Evolutionary conservation across 2,888 invertebrate genomes (phyloP).

Genomic region (Drepanosiphum platanoidis): DNA sequence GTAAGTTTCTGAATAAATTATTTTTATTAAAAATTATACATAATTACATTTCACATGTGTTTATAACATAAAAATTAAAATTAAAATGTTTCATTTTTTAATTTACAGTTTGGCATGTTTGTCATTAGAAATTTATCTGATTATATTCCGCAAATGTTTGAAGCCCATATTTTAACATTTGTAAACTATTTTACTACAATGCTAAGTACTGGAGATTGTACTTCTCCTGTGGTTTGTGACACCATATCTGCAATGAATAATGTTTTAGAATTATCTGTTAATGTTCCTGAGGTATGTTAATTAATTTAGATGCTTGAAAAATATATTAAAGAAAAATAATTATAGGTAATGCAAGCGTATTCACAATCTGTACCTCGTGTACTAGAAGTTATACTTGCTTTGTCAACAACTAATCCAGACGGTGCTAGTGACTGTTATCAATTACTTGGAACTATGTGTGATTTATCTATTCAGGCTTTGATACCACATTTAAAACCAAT

Average conservation of each 20-base stretch:
- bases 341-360: conserved; percentile 46
- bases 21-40: not conserved
- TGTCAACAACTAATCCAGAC: conserved; percentile 48
- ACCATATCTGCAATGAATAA: conserved; percentile 55
- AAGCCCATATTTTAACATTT: conserved; percentile 34
- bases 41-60: not conserved
- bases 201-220: conserved; percentile 32
- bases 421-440: conserved; percentile 50
- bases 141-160: conserved; percentile 55
- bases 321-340: not conserved
- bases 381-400: conserved; percentile 35
- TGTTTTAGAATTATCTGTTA: conserved; percentile 38
- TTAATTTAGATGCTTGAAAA: not conserved
- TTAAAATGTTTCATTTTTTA: not conserved
- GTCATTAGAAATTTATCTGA: conserved; percentile 47
- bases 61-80: not conserved
- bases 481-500: conserved; percentile 48
- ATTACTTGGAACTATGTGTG: conserved; percentile 37
- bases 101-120: conserved; percentile 54
- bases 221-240: conserved; percentile 25
- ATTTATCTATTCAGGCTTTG: conserved; percentile 53
- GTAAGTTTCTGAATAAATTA: not conserved
- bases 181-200: conserved; percentile 36
- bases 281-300: conserved; percentile 22
- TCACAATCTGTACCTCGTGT: conserved; percentile 46